Percentiles rank a stretch among this genome's conserved stretches.
Evolutionary conservation across 2,888 invertebrate genomes (phyloP).

Genomic region (Brenthis hecate): DNA sequence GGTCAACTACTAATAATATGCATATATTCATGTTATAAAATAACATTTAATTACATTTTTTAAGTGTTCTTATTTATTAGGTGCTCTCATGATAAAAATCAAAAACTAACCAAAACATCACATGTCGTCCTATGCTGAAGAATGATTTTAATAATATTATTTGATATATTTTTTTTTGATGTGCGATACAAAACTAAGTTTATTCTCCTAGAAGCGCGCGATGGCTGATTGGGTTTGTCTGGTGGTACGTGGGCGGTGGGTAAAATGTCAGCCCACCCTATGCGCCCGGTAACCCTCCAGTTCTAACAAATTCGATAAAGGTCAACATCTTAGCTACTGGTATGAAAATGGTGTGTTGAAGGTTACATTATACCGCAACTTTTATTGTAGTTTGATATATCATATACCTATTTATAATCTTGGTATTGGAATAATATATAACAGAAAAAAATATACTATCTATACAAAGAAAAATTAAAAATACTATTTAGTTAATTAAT

Average conservation of each 20-base stretch:
- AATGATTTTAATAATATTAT: not conserved
- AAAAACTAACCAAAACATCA: too few relatives aligned
- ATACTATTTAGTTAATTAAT: too few relatives aligned
- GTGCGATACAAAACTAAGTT: constrained; percentile 26
- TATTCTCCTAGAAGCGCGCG: constrained; percentile 21
- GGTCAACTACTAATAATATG: constrained; percentile 24
- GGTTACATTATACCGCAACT: not conserved
- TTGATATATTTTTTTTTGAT: constrained; percentile 12
- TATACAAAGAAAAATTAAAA: too few relatives aligned
- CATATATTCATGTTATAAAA: constrained; percentile 12
- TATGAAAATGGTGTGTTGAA: not conserved
- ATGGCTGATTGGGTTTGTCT: constrained; percentile 28
- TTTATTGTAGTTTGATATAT: too few relatives aligned
- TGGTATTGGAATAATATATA: too few relatives aligned
- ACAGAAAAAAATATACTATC: too few relatives aligned
- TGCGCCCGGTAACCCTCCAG: constrained; percentile 23
- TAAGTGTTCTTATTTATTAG: constrained; percentile 35
- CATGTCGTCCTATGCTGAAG: too few relatives aligned
- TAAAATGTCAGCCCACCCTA: constrained; percentile 54
- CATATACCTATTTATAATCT: too few relatives aligned
- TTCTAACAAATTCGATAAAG: constrained; percentile 34
- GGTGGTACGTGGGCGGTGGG: constrained; percentile 38
- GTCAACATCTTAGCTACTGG: constrained; percentile 17
- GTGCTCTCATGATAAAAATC: constrained; percentile 11
- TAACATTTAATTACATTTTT: constrained; percentile 37